Percentiles rank a stretch among this genome's conserved stretches.
These are phyloP conservation scores for Blastomussa wellsi DNA, from an alignment of 92 coral and sea anemone species.

Conservation along the genomic window DNA sequence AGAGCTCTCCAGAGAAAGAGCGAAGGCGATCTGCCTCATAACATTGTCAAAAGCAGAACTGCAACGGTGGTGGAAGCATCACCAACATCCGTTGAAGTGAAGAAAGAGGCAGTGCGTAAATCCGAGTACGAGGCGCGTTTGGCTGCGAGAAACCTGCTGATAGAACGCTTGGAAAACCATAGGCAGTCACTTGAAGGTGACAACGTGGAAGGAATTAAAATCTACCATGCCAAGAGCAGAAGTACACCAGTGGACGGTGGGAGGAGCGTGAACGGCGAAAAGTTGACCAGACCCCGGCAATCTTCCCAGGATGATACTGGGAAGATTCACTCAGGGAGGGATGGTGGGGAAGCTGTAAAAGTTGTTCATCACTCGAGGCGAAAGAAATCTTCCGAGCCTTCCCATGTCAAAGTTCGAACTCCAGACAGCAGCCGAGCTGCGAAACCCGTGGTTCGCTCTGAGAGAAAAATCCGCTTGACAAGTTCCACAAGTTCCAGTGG, in stretches of 20 bases:
- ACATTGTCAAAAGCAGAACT: constrained; percentile 1
- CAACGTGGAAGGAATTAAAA: constrained; percentile 71
- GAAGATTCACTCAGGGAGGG: constrained; percentile 24
- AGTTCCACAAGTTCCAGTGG: constrained; percentile 52
- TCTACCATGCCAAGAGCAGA: constrained; percentile 87
- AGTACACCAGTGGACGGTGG: constrained; percentile 75
- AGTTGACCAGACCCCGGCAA: constrained; percentile 30
- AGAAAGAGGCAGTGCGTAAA: constrained; percentile 57
- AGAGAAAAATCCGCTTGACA: constrained; percentile 76
- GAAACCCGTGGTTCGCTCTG: constrained; percentile 87
- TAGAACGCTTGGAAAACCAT: constrained; percentile 79
- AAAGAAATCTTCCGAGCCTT: constrained; percentile 24
- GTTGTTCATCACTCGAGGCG: constrained; percentile 11
- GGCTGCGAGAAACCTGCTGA: constrained; percentile 74
- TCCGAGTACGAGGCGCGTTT: constrained; percentile 73
- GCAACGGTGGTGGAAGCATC: constrained; percentile 54
- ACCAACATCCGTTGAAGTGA: constrained; percentile 53
- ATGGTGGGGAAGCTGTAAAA: constrained; percentile 35
- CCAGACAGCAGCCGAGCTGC: constrained; percentile 51
- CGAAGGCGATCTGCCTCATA: constrained; percentile 43
- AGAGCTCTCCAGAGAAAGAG: constrained; percentile 21
- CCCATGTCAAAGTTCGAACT: constrained; percentile 43
- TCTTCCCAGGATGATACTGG: constrained; percentile 71
- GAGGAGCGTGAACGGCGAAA: constrained; percentile 46
- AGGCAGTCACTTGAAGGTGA: constrained; percentile 69